Conservation (phyloP, 2,888 invertebrate species). For the Gandaritis pyraliata region DNA sequence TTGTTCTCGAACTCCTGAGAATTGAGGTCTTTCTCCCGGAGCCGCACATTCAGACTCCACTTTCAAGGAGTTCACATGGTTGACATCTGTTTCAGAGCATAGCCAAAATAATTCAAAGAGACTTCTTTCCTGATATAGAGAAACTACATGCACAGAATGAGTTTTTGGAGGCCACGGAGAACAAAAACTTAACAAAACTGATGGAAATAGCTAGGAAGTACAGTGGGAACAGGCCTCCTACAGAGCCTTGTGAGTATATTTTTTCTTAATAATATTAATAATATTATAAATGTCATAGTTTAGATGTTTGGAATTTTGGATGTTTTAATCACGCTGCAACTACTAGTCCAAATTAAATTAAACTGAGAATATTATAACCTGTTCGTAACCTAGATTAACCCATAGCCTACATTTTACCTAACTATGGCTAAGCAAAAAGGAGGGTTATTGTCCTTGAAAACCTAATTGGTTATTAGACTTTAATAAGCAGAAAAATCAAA, state of each 20-base stretch:
- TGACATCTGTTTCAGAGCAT: slow-evolving; percentile 85
- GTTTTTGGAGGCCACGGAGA: slow-evolving; percentile 95
- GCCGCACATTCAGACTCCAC: slow-evolving; percentile 98
- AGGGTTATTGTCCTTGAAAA: too few relatives aligned
- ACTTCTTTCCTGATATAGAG: slow-evolving; percentile 98
- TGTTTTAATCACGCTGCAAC: too few relatives aligned
- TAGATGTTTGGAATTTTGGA: too few relatives aligned
- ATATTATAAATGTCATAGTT: too few relatives aligned
- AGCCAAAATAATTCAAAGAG: slow-evolving; percentile 97
- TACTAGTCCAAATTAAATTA: too few relatives aligned
- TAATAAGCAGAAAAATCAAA: too few relatives aligned
- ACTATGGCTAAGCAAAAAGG: too few relatives aligned
- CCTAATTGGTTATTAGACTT: too few relatives aligned
- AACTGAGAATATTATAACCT: too few relatives aligned
- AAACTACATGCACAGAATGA: slow-evolving; percentile 96
- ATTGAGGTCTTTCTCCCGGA: slow-evolving; percentile 98
- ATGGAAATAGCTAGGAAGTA: slow-evolving; percentile 95
- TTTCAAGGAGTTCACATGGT: slow-evolving; percentile 92
- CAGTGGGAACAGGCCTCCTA: slow-evolving; percentile 87
- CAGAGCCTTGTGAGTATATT: slow-evolving; percentile 84
- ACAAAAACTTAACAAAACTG: slow-evolving; percentile 94
- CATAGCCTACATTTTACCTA: too few relatives aligned
- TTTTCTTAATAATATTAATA: not conserved
- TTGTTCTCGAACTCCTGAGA: slow-evolving; percentile 97
- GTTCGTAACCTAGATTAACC: too few relatives aligned